Base-by-base conservation (phyloP, 2,113 vertebrate species). In the Hippotragus niger region DNA sequence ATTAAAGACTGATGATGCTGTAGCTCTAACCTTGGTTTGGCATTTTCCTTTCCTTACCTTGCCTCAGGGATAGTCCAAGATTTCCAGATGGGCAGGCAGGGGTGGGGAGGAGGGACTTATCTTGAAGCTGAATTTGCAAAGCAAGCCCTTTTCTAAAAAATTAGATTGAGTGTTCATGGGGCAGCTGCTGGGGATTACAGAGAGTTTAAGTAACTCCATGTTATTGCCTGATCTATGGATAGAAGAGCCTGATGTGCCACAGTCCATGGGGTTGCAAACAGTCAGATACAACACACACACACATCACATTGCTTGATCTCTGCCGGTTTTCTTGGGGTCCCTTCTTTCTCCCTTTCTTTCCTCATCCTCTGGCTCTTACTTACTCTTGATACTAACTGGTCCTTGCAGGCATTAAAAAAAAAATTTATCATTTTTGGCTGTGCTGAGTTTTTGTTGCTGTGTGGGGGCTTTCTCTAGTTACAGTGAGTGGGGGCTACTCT, bases 1-100 rank as follows among this genome's bases (percentile, higher is more conserved):
- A 98, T 98, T 98, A 98, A 98, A 98, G 97, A 91, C 88, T 82
- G 94, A 97, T 82, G 55, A 94, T 53, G 67, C 52, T 91, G n/a
- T 88, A 74, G 15, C 78, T 86, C 55, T 55, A 64, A 76, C 29
- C 50, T 89, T 93, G 78, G 91, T 90, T 82, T 89, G 95, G 64
- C 57, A 64, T 92, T 95, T 95, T 97, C 55, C n/a, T 95, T 53
- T 36, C 84, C 67, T 93, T 83, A 23, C 76, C 36, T 52, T 71
- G 64, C 15, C 23, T 40, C 29, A 14, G 36, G 62, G 57, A 74
- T n/a, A 78, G 45, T 84, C 5, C 47, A 64, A 31, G 60, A 57
- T 96, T 96, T 96, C 82, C 84, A 1, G 85, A 3, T 16, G n/a
- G n/a, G 82, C 31, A 43, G 45, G 71, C 45, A 53, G 25, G 40